A percentile compares a stretch with the other conserved stretches of the same genome.
These are phyloP conservation scores for Manis javanica DNA, from an alignment of 2,797 vertebrate species.

Conservation along the genomic window DNA sequence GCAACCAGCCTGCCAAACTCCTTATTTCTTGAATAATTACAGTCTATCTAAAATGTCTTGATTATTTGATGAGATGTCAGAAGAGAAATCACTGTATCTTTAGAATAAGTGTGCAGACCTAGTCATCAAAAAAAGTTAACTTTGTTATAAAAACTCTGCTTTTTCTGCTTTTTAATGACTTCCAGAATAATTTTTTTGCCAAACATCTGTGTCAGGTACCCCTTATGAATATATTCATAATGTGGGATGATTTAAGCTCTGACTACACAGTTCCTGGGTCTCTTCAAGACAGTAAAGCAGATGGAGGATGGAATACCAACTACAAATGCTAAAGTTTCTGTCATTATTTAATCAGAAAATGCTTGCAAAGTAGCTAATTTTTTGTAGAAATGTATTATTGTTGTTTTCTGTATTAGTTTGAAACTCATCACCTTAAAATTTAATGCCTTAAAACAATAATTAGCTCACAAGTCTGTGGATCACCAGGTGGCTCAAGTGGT, in stretches of 20 bases:
- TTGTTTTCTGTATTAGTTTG: background rate
- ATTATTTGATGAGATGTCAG: conserved; percentile 1
- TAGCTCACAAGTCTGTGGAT: background rate
- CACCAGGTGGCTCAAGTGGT: background rate
- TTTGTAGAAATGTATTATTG: background rate
- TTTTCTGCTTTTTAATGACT: conserved; percentile 47
- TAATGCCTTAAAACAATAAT: background rate
- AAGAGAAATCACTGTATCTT: conserved; percentile 35
- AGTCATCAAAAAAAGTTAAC: background rate
- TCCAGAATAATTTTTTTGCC: background rate
- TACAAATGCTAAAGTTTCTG: background rate
- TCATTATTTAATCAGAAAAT: background rate
- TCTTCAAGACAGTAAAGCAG: conserved; percentile 10
- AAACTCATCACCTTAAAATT: background rate
- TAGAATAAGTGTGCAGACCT: background rate
- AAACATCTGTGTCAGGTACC: background rate
- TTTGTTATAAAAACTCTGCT: conserved; percentile 34
- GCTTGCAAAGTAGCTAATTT: background rate
- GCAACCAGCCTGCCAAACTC: background rate
- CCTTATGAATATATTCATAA: background rate
- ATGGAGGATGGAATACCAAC: background rate
- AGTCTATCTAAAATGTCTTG: conserved; percentile 8
- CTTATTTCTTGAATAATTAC: background rate
- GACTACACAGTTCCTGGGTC: background rate
- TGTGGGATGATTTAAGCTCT: background rate